Percentiles rank a stretch among this genome's conserved stretches.
These are phyloP conservation scores for Synanthedon andrenaeformis DNA, from an alignment of 2,888 invertebrate genomes.

Conservation along the genomic window DNA sequence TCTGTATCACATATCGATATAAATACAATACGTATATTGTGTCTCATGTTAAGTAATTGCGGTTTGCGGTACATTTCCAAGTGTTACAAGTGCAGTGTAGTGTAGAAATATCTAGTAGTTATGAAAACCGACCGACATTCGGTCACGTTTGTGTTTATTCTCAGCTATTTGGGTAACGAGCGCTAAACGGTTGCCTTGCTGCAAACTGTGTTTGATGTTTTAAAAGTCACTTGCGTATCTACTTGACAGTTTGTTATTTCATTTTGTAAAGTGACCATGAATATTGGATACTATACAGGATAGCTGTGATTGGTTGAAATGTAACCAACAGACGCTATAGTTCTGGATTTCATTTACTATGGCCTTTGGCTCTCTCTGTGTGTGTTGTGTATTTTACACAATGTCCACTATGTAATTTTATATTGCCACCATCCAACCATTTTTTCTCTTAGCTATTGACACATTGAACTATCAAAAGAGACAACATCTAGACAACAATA, in stretches of 20 bases:
- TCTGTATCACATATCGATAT: not conserved
- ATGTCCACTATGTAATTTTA: no score
- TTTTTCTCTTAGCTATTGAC: no score
- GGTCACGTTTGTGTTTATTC: slow-evolving; percentile 42
- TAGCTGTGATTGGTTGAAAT: no score
- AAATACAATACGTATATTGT: not conserved
- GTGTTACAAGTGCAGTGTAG: slow-evolving; percentile 26
- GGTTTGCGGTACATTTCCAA: slow-evolving; percentile 17
- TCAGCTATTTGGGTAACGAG: slow-evolving; percentile 24
- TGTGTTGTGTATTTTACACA: no score
- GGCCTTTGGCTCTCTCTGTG: no score
- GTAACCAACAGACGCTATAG: no score
- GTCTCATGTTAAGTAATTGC: slow-evolving; percentile 14
- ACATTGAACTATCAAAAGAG: no score
- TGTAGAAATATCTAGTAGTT: slow-evolving; percentile 53
- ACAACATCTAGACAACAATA: no score
- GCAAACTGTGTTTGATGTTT: not conserved
- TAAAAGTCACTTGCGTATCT: not conserved
- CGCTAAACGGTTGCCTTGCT: slow-evolving; percentile 5
- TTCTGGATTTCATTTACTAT: no score
- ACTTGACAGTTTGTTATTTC: not conserved
- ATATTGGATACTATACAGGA: no score
- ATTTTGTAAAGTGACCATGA: not conserved
- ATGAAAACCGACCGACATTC: slow-evolving; percentile 37
- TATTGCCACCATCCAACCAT: no score